A percentile compares a stretch with the other conserved stretches of the same genome.
Conservation (phyloP, 2,113 vertebrate species). For the Tilapia sparmanii region DNA sequence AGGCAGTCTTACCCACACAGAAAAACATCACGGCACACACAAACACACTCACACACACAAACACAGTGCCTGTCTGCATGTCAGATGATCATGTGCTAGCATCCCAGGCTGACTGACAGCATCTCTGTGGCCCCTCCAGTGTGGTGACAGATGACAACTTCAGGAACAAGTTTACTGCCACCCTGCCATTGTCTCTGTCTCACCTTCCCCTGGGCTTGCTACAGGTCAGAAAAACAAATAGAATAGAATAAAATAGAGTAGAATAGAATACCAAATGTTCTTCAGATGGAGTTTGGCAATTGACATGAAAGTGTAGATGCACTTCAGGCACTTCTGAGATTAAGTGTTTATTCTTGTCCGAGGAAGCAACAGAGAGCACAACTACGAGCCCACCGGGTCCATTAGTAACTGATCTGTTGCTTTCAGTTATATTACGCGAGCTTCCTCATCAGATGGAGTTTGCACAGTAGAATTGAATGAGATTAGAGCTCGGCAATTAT, state of each 20-base stretch:
- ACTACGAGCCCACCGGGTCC: not conserved
- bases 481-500: not conserved
- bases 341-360: not conserved
- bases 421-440: not conserved
- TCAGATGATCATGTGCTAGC: constrained; percentile 19
- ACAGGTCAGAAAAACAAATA: constrained; percentile 5
- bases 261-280: not conserved
- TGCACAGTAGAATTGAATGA: not conserved
- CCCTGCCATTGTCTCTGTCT: constrained; percentile 26
- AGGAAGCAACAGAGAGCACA: not conserved
- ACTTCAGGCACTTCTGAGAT: not conserved
- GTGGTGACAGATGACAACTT: constrained; percentile 47
- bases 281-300: not conserved
- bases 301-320: not conserved
- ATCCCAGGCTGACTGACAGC: constrained; percentile 30
- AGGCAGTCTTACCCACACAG: constrained; percentile 22
- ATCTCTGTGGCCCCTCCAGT: constrained; percentile 8
- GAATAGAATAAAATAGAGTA: not conserved
- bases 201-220: constrained; percentile 16
- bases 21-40: not conserved
- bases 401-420: not conserved
- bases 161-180: constrained; percentile 38
- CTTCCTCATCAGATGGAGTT: not conserved
- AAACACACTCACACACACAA: not conserved
- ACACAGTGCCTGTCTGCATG: constrained; percentile 2